A percentile compares a stretch with the other conserved stretches of the same genome.
phyloP scores from a whole-genome alignment of 2,888 invertebrate genomes.

The Orthonychiurus folsomi region DNA sequence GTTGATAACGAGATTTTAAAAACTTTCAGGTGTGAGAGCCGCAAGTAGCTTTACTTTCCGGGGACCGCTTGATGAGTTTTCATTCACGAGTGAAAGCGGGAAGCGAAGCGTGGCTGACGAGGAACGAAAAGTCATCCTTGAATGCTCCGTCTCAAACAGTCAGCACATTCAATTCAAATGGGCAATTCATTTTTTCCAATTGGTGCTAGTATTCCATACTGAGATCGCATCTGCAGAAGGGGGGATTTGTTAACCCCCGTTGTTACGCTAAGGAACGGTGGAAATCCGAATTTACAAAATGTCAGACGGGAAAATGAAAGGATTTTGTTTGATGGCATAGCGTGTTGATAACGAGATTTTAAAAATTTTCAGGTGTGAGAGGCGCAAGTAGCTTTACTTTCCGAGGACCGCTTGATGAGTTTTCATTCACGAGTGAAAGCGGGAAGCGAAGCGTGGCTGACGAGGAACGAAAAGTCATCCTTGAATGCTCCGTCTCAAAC shows the following conservation, averaged over 20 bases:
- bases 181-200: no score
- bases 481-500: slow-evolving; percentile 43
- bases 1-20: no score
- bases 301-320: no score
- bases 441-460: slow-evolving; percentile 16
- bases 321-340: no score
- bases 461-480: slow-evolving; percentile 40
- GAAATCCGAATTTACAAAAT: no score
- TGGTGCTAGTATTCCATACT: no score
- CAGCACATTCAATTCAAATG: slow-evolving; percentile 44
- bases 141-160: slow-evolving; percentile 42
- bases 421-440: background rate
- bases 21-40: no score
- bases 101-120: slow-evolving; percentile 25
- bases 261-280: no score
- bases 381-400: background rate
- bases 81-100: background rate
- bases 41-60: background rate
- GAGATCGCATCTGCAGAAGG: no score
- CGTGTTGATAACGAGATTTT: no score
- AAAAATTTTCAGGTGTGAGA: background rate
- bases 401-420: background rate
- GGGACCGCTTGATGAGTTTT: background rate
- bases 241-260: no score
- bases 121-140: slow-evolving; percentile 40